Evolutionary conservation across 2,113 vertebrate species (phyloP), one percentile per base, ranked within the genome.

Genomic region (Elachura formosa): DNA sequence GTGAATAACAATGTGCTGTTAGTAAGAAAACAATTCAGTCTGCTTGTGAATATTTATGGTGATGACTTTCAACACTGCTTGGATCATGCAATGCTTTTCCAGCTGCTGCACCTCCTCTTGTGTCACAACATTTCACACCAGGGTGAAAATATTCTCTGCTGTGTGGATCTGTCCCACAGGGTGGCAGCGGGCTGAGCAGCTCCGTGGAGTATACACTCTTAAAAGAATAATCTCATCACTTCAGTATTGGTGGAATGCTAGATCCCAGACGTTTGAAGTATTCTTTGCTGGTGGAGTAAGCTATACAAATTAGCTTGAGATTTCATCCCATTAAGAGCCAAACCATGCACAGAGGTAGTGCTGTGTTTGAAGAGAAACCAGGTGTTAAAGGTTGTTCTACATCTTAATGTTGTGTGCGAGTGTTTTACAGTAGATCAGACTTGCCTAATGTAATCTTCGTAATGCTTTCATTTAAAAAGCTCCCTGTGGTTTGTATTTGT

Each of bases 391-490:
- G 92, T 96, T 94, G 89, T 96, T 95, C 93, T 96, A 19, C 84
- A 66, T 95, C 82, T 66, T 84, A 93, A 85, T 83, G 94, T 87
- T 96, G 74, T 94, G 43, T 81, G 71, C 0, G 24, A 90, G 93
- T 87, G n/a, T 95, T 97, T 96, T 95, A 95, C 92, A 97, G 94
- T 97, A 97, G 93, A 97, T 97, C 95, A 96, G 31, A 96, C 91
- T 97, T 96, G 91, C 94, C 93, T 97, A 97, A 97, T 96, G 94
- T 94, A 94, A 95, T 97, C 95, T 96, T 95, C 7, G 49, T 96
- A 96, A 96, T 92, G 92, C 94, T 95, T 96, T 96, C 84, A 97
- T 97, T 97, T 96, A 75, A 96, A 95, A 96, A 96, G 84, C 93
- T 96, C 94, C 96, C 95, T 84, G 90, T 94, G 92, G 96, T 91